Evolutionary conservation across 2,797 vertebrate species (phyloP).

Genomic region (Sebastiscus albofasciatus): DNA sequence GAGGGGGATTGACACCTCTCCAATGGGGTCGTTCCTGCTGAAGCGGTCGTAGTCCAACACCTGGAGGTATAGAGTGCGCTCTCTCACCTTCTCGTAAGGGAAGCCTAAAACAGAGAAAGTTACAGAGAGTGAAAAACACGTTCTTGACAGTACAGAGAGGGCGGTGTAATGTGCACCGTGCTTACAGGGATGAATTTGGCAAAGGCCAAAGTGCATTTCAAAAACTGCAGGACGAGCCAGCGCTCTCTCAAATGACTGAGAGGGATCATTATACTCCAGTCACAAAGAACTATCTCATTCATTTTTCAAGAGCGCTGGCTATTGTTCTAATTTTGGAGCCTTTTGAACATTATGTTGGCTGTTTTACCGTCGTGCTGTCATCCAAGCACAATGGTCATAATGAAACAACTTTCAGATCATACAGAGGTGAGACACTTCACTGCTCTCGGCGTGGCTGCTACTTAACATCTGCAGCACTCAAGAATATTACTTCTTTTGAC

Average conservation of each 20-base stretch:
- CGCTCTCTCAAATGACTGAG: conserved; percentile 32
- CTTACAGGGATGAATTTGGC: conserved; percentile 35
- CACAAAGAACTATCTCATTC: conserved; percentile 30
- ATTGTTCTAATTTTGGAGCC: conserved; percentile 32
- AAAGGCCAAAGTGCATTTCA: conserved; percentile 45
- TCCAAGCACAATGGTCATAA: conserved; percentile 10
- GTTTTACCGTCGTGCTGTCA: conserved; percentile 4
- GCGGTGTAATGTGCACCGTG: conserved; percentile 9
- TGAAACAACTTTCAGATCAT: conserved; percentile 26
- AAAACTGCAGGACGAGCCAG: conserved; percentile 19
- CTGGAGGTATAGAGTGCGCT: conserved; percentile 96
- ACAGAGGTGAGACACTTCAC: conserved; percentile 2
- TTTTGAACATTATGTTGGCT: conserved; percentile 28
- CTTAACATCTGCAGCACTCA: conserved; percentile 9
- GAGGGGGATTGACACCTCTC: conserved; percentile 96
- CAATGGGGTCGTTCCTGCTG: conserved; percentile 98
- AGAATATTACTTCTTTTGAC: not conserved
- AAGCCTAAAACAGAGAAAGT: conserved; percentile 85
- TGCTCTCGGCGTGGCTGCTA: not conserved
- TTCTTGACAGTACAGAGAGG: conserved; percentile 21
- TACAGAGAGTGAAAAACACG: conserved; percentile 12
- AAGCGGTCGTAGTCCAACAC: conserved; percentile 99
- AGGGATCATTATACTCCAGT: conserved; percentile 32
- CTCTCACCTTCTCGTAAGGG: conserved; percentile 98
- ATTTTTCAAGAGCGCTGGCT: conserved; percentile 36